Evolutionary conservation across 2,113 vertebrate genomes (phyloP), one percentile per base, ranked within the genome.

Genomic region (Ochotona curzoniae): DNA sequence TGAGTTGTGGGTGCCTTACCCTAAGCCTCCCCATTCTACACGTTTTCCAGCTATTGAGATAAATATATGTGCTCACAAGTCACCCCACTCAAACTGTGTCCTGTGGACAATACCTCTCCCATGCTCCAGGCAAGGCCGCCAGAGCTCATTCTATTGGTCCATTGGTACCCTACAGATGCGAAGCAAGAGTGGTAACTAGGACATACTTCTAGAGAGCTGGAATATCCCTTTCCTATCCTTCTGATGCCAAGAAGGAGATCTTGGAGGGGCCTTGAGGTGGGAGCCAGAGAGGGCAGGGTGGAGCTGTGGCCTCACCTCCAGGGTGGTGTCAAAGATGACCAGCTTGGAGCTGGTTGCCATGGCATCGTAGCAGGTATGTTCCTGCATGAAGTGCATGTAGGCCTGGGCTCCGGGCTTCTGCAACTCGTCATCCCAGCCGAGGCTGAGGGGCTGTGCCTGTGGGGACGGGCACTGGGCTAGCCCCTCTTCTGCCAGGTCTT

Each of bases 261-360:
- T 60, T 64, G 51, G 38, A 71, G 63, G 25, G 6, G 5, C 9
- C 54, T 38, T 25, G n/a, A 30, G 4, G 51, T 32, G 8, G n/a
- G 61, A 26, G 67, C 35, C 67, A 64, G 25, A 18, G 47, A 26
- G 47, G n/a, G 28, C 18, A 21, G 32, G 17, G 54, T 60, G 17
- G 60, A 89, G 11, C 8, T 0, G 11, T 2, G 23, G 47, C 71
- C 85, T 95, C 89, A 99, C 99, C 99, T 99, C 98, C 47, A 99
- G 97, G 0, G 95, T 98, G 13, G 98, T 98, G 94, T 99, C 99
- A 0, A 99, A 99, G 94, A 99, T 98, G 9, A 99, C 98, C 2
- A 99, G 98, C 94, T 99, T 99, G 96, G 98, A 99, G 98, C 99
- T 99, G 97, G 98, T 99, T 57, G 99, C 99, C 97, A 99, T 98